These are phyloP conservation scores for Aphis craccivora DNA, from an alignment of 1,140 invertebrate species.

Conservation along the genomic window DNA sequence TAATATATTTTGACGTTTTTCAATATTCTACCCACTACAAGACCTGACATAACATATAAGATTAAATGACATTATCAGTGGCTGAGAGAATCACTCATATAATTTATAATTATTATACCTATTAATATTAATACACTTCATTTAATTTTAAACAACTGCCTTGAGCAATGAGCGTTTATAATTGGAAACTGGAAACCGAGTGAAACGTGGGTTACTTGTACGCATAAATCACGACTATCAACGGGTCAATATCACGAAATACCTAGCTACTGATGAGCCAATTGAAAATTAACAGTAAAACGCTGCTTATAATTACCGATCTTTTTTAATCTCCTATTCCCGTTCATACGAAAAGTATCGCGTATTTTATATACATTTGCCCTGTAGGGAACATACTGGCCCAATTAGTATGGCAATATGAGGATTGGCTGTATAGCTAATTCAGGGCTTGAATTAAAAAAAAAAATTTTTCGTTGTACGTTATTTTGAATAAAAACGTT, in stretches of 20 bases:
- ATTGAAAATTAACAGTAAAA: neutral
- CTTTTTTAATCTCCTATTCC: neutral
- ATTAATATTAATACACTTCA: neutral
- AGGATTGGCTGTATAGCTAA: too few species aligned
- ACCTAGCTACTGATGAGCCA: conserved; percentile 2
- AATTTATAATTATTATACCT: neutral
- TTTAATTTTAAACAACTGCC: conserved; percentile 5
- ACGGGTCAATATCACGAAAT: neutral
- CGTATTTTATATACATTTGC: neutral
- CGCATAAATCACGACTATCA: neutral
- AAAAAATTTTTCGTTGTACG: too few species aligned
- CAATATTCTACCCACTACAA: neutral
- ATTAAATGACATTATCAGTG: neutral
- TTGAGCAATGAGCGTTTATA: neutral
- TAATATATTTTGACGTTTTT: neutral
- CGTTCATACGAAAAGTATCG: neutral
- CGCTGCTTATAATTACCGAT: neutral
- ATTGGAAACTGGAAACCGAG: conserved; percentile 4
- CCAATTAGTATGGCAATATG: neutral
- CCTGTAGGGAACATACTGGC: neutral
- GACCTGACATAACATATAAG: neutral
- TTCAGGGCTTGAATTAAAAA: too few species aligned
- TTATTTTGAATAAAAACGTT: too few species aligned
- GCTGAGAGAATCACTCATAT: neutral
- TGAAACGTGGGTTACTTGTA: neutral